Percentiles rank a stretch among this genome's conserved stretches.
phyloP scores from a whole-genome alignment of 2,888 invertebrate genomes.

The Sarcophaga variegata region DNA sequence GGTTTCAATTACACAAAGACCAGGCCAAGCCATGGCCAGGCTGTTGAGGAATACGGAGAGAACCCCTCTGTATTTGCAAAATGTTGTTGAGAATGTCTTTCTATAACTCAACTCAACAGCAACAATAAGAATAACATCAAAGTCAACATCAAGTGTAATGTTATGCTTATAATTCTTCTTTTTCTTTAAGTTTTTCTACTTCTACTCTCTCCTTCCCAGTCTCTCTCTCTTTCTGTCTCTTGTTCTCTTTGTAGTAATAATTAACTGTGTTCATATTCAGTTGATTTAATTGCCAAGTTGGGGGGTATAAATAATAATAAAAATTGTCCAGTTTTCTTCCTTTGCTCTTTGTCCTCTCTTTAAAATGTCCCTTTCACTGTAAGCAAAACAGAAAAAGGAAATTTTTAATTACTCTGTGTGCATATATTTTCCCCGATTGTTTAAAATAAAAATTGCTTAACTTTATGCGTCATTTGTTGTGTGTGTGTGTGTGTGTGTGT shows the following conservation, averaged over 20 bases:
- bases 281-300: constrained; percentile 17
- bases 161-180: constrained; percentile 18
- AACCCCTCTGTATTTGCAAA: constrained; percentile 10
- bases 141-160: constrained; percentile 56
- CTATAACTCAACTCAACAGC: constrained; percentile 4
- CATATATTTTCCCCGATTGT: background rate
- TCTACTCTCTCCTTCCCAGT: background rate
- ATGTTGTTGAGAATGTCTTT: constrained; percentile 2
- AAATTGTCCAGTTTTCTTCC: background rate
- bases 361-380: background rate
- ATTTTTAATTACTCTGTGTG: constrained; percentile 54
- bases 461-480: no score
- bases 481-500: no score
- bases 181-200: no score
- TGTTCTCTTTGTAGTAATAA: constrained; percentile 49
- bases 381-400: constrained; percentile 23
- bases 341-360: constrained; percentile 2
- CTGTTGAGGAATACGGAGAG: background rate
- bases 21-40: background rate
- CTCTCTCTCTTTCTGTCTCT: background rate
- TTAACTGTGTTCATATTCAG: constrained; percentile 45
- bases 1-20: constrained; percentile 29
- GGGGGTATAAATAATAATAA: background rate
- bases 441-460: no score
- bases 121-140: constrained; percentile 36